Base-by-base conservation (phyloP, 1,140 invertebrate genomes). In the Vanessa atalanta region DNA sequence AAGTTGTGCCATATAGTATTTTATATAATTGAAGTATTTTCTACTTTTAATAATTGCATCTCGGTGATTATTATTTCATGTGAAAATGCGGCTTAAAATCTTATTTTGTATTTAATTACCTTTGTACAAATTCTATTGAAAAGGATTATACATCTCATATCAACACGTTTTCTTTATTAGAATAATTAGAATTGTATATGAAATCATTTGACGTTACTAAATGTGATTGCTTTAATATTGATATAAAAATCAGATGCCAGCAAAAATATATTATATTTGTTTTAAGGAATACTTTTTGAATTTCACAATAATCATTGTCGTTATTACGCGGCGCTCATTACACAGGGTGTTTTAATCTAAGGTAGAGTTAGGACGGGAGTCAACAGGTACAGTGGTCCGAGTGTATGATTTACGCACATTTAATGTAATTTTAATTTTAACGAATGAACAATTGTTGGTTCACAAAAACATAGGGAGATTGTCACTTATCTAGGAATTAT, bases 341-440 rank as follows among this genome's bases (percentile, higher is more conserved):
- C 85, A 92, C 90, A 92, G 90, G 90, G 90, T 91, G 88, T 84
- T 90, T 86, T 88, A 88, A 89, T 84, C 83, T 92, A 91, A 92
- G 90, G 80, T 92, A 92, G 88, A 82, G 77, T 88, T 88, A 91
- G 88, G 85, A 85, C 73, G 84, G 85, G 79, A 77, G 72, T 81
- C 81, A 82, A 82, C 76, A 26, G 57, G 15, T 61, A 37, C 26
- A 31, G 57, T 43, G 37, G 37, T 7, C 37, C 37, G 37, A 43
- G 37, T 43, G 37, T 43, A 43, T 11, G 37, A 43, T 43, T 43
- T 43, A 43, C 37, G 37, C 37, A 43, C 37, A 43, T 43, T 43
- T 43, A 43, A 9, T 43, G 9, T 43, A 43, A 9, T 20, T 20
- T 20, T 20, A 20, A 20, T 20, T 20, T 20, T 20, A 20, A 20